These are phyloP conservation scores for Acanthaster planci DNA, from an alignment of 35 echinoderm and acorn worm species.

Conservation along the genomic window DNA sequence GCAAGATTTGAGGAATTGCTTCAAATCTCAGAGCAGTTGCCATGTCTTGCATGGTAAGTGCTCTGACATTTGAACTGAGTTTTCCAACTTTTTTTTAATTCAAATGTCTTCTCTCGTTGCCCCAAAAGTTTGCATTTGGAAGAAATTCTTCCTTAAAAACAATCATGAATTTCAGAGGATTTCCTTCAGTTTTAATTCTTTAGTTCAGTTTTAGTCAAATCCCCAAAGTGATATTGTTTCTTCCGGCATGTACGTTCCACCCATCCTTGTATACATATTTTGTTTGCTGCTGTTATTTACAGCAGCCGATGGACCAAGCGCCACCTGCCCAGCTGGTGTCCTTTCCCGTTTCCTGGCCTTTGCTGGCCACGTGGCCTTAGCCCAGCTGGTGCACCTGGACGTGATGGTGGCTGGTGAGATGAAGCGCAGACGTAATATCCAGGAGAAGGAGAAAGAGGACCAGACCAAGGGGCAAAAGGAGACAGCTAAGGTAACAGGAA, in stretches of 20 bases:
- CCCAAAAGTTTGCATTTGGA: too few species aligned
- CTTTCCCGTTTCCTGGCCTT: constrained; percentile 85
- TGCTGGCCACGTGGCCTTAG: constrained; percentile 79
- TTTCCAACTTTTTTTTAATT: too few species aligned
- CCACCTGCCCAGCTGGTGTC: constrained; percentile 49
- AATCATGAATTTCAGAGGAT: too few species aligned
- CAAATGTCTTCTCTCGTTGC: too few species aligned
- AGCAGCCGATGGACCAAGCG: background rate
- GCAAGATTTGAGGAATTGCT: too few species aligned
- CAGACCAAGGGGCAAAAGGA: constrained; percentile 50
- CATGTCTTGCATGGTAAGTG: too few species aligned
- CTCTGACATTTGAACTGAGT: too few species aligned
- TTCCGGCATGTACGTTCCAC: background rate
- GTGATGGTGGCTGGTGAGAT: constrained; percentile 79
- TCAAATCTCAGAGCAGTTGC: too few species aligned
- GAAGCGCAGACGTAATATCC: constrained; percentile 83
- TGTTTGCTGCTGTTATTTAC: background rate
- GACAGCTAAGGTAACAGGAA: constrained; percentile 41
- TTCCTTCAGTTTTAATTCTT: too few species aligned
- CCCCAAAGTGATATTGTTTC: too few species aligned
- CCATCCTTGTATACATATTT: background rate
- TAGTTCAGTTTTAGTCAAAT: too few species aligned
- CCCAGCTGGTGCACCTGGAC: constrained; percentile 83
- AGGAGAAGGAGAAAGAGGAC: constrained; percentile 63
- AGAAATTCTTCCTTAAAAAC: too few species aligned